phyloP scores from a whole-genome alignment of 1,140 invertebrate species.

The Tribolium madens region DNA sequence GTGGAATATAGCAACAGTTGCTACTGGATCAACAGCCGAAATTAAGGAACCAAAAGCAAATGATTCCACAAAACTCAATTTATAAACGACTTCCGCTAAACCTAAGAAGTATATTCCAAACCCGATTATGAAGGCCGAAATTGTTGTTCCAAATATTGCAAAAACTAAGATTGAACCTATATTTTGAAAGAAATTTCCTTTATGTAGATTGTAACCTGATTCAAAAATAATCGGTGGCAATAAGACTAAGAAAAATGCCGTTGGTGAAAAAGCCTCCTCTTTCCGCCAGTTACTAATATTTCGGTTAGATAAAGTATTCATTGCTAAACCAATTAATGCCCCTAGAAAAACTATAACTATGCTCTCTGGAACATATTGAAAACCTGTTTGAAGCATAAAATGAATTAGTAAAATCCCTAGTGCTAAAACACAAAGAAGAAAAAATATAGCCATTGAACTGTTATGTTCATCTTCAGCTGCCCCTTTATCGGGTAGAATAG shows the following conservation, averaged over 20 bases:
- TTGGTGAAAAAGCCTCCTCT: constrained; percentile 97
- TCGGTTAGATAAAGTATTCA: constrained; percentile 91
- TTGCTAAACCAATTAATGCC: constrained; percentile 89
- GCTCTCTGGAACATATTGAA: constrained; percentile 97
- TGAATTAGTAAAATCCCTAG: constrained; percentile 95
- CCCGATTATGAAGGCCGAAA: constrained; percentile 94
- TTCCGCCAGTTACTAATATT: constrained; percentile 95
- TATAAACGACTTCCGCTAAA: constrained; percentile 89
- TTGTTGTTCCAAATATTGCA: constrained; percentile 96
- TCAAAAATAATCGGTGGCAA: constrained; percentile 99
- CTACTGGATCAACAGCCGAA: constrained; percentile 98
- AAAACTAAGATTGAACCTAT: constrained; percentile 95
- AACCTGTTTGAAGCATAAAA: constrained; percentile 93
- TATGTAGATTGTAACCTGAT: constrained; percentile 98
- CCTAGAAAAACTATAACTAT: constrained; percentile 97
- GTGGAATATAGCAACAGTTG: constrained; percentile 98
- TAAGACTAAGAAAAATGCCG: constrained; percentile 95
- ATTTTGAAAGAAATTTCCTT: constrained; percentile 99
- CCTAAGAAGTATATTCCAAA: constrained; percentile 95
- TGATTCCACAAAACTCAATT: constrained; percentile 93
- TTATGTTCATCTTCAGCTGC: constrained; percentile 95
- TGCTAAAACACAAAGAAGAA: constrained; percentile 92
- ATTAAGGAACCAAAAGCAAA: constrained; percentile 99
- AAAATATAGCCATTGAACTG: constrained; percentile 96
- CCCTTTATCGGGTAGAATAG: constrained; percentile 84